phyloP scores from a whole-genome alignment of 2,113 vertebrate species.

The Crypturellus undulatus region DNA sequence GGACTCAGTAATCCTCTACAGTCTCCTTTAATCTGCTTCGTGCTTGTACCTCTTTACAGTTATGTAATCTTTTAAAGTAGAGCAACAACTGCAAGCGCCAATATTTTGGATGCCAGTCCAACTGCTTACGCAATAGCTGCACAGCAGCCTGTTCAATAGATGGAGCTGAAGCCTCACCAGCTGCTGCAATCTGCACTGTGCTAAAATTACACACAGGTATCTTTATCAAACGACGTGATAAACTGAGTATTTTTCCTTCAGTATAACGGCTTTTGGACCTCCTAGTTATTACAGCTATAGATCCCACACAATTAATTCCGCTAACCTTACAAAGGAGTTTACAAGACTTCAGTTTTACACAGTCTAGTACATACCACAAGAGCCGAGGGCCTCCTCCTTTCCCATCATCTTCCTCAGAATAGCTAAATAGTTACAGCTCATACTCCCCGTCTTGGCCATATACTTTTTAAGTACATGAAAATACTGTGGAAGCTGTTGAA shows the following conservation, averaged over 20 bases:
- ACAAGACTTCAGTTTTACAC: background rate
- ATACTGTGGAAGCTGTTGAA: background rate
- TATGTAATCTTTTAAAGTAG: background rate
- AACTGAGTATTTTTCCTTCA: background rate
- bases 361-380: accelerated
- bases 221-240: background rate
- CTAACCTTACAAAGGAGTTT: background rate
- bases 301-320: background rate
- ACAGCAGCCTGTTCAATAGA: background rate
- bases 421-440: background rate
- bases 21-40: background rate
- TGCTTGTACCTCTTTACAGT: background rate
- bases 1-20: background rate
- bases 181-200: background rate
- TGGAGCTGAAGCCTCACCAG: constrained; percentile 12
- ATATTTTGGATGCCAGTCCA: background rate
- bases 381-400: background rate
- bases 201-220: background rate
- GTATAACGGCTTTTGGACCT: background rate
- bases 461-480: background rate
- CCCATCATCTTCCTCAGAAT: background rate
- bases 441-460: background rate
- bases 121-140: background rate
- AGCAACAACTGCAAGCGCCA: background rate
- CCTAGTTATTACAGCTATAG: background rate